Conservation (phyloP, 2,113 vertebrate genomes). For the Balaeniceps rex region DNA sequence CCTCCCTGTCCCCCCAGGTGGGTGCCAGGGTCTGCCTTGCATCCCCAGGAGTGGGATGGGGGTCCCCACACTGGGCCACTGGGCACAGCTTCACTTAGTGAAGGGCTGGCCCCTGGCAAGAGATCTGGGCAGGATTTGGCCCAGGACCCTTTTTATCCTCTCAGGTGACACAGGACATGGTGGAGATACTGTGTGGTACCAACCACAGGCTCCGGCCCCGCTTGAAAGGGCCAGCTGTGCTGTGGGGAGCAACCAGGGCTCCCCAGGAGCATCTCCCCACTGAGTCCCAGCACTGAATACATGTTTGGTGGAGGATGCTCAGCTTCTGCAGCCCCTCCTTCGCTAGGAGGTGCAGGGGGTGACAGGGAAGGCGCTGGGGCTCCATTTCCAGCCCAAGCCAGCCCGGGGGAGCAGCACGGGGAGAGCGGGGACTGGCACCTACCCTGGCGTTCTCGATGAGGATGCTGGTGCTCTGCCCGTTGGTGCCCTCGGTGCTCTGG, state of each 20-base stretch:
- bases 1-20: background rate
- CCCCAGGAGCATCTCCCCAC: background rate
- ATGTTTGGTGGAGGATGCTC: background rate
- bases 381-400: background rate
- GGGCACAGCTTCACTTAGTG: background rate
- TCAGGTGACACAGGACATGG: background rate
- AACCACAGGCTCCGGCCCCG: background rate
- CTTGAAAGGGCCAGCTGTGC: background rate
- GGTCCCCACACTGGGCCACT: background rate
- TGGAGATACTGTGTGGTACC: background rate
- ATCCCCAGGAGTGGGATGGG: background rate
- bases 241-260: background rate
- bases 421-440: background rate
- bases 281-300: background rate
- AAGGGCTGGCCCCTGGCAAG: background rate
- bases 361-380: background rate
- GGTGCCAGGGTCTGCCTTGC: background rate
- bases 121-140: background rate
- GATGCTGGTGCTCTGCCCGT: slow-evolving; percentile 72
- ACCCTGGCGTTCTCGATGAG: slow-evolving; percentile 78
- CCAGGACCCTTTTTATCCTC: background rate
- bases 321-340: background rate
- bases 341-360: background rate
- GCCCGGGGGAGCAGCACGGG: background rate
- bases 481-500: slow-evolving; percentile 89